phyloP scores from a whole-genome alignment of 2,797 vertebrate species.

The Menidia menidia region DNA sequence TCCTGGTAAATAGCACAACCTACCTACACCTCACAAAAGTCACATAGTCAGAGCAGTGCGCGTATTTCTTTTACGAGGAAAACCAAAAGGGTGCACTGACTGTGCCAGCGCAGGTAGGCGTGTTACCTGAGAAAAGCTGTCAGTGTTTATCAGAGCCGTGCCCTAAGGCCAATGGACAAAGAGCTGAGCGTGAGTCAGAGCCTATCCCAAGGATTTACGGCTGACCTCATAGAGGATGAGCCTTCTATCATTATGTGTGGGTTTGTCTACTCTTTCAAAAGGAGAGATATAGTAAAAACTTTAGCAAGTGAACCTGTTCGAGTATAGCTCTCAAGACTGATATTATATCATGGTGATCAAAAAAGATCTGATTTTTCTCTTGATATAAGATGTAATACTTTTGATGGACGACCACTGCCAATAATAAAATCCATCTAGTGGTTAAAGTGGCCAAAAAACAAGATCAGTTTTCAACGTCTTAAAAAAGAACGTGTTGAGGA shows the following conservation, averaged over 20 bases:
- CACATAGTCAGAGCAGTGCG: slow-evolving; percentile 1
- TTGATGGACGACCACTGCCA: neutral
- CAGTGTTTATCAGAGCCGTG: slow-evolving; percentile 29
- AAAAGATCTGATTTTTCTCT: neutral
- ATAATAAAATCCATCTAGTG: neutral
- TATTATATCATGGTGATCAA: neutral
- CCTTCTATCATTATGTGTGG: neutral
- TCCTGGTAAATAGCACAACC: slow-evolving; percentile 1
- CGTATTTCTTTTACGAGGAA: neutral
- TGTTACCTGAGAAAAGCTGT: neutral
- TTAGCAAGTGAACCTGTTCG: neutral
- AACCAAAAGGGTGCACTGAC: slow-evolving; percentile 13
- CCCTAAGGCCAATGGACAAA: slow-evolving; percentile 44
- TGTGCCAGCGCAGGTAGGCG: slow-evolving; percentile 1
- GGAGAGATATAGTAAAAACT: neutral
- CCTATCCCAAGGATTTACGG: slow-evolving; percentile 27
- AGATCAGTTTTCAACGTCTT: neutral
- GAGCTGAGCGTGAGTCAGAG: slow-evolving; percentile 52
- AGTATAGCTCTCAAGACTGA: neutral
- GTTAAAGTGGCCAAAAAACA: neutral
- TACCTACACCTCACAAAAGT: slow-evolving; percentile 16
- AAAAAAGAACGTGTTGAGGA: neutral
- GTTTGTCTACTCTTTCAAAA: neutral
- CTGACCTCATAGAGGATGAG: slow-evolving; percentile 17
- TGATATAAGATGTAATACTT: neutral